Evolutionary conservation across 2,888 invertebrate species (phyloP).

Genomic region (Pachymerium ferrugineum): DNA sequence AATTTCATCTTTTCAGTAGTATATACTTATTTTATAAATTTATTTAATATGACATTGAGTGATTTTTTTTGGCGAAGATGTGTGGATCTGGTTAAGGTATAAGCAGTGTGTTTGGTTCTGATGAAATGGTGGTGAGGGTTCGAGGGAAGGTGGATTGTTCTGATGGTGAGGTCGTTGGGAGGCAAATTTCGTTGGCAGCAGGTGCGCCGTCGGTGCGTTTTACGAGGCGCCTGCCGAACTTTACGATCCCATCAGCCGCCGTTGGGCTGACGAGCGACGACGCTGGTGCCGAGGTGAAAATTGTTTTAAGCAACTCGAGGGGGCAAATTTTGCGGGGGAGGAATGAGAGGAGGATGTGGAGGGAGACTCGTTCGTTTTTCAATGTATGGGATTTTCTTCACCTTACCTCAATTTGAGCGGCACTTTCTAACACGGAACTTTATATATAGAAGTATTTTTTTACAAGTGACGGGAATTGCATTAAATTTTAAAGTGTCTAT

Average conservation of each 20-base stretch:
- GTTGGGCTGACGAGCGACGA: conserved; percentile 29
- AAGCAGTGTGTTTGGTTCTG: conserved; percentile 16
- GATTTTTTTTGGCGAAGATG: too few species aligned
- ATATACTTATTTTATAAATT: not conserved
- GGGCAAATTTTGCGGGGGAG: conserved; percentile 28
- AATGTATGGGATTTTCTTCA: conserved; percentile 27
- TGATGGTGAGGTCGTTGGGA: conserved; percentile 28
- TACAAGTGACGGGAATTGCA: not conserved
- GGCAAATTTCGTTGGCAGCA: conserved; percentile 30
- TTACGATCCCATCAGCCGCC: conserved; percentile 32
- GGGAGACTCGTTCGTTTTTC: conserved; percentile 20
- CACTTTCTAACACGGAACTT: conserved; percentile 14
- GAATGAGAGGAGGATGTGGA: not conserved
- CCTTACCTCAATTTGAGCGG: conserved; percentile 21
- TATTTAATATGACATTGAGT: conserved; percentile 3
- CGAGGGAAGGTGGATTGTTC: conserved; percentile 1
- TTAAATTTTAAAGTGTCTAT: conserved; percentile 4
- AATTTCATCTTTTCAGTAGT: not conserved
- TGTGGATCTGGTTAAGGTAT: conserved; percentile 8
- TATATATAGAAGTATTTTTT: not conserved
- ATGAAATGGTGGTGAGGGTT: conserved; percentile 27
- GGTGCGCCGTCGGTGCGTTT: conserved; percentile 28
- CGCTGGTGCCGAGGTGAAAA: conserved; percentile 29
- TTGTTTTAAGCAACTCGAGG: conserved; percentile 30
- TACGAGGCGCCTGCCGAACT: conserved; percentile 27